Percentiles rank a stretch among this genome's conserved stretches.
phyloP scores from a whole-genome alignment of 2,888 invertebrate species.

The Phaonia tiefii region DNA sequence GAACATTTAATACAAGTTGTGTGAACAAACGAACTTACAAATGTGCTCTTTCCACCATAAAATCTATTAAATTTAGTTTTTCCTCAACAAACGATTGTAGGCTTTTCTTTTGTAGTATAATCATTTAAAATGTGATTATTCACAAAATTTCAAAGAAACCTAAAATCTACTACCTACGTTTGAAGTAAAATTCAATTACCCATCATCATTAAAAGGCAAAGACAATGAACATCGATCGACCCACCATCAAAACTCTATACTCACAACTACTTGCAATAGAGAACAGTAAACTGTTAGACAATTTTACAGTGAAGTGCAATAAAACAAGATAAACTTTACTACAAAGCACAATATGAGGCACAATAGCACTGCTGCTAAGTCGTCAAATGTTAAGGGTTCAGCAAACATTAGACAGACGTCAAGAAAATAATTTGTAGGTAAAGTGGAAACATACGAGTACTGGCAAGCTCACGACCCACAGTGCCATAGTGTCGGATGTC shows the following conservation, averaged over 20 bases:
- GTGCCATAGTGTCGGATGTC: no score
- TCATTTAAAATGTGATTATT: background rate
- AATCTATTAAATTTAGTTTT: slow-evolving; percentile 7
- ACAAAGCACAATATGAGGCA: slow-evolving; percentile 26
- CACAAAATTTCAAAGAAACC: background rate
- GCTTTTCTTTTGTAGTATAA: slow-evolving; percentile 4
- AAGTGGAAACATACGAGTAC: no score
- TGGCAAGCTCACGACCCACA: no score
- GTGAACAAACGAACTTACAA: slow-evolving; percentile 10
- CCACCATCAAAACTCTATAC: slow-evolving; percentile 10
- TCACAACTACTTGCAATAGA: background rate
- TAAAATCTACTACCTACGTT: slow-evolving; percentile 13
- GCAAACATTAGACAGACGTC: slow-evolving; percentile 35
- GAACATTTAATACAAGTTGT: background rate
- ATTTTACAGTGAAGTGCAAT: slow-evolving; percentile 16
- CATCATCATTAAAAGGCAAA: slow-evolving; percentile 35
- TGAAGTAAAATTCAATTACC: slow-evolving; percentile 34
- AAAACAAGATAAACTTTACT: slow-evolving; percentile 18
- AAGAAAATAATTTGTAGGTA: no score
- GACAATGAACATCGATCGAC: slow-evolving; percentile 7
- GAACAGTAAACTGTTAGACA: slow-evolving; percentile 29
- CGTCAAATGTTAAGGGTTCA: slow-evolving; percentile 52
- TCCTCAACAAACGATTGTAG: background rate
- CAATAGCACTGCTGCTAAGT: slow-evolving; percentile 52
- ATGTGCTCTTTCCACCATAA: slow-evolving; percentile 12